phyloP scores from a whole-genome alignment of 2,888 invertebrate species.

The Erpobdella octoculata region DNA sequence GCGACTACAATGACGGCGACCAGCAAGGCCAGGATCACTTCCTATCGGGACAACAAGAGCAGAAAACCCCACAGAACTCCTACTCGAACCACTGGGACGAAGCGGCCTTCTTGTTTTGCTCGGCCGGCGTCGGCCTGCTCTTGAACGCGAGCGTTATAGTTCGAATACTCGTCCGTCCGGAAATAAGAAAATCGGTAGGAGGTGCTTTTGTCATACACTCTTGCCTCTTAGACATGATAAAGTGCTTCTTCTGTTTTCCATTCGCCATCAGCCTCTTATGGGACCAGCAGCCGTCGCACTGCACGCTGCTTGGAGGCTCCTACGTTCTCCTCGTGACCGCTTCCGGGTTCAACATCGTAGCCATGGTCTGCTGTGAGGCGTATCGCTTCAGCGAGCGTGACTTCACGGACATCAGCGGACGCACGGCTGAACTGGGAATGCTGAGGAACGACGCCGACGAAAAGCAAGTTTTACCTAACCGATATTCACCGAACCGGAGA shows the following conservation, averaged over 20 bases:
- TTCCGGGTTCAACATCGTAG: slow-evolving; percentile 51
- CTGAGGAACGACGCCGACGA: neutral
- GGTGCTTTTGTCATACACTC: slow-evolving; percentile 51
- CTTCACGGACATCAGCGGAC: slow-evolving; percentile 20
- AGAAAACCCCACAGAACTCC: neutral
- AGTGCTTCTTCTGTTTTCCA: slow-evolving; percentile 50
- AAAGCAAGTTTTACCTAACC: neutral
- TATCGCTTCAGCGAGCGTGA: slow-evolving; percentile 50
- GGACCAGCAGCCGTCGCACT: slow-evolving; percentile 43
- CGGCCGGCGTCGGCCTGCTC: slow-evolving; percentile 46
- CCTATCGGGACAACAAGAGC: neutral
- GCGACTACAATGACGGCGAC: slow-evolving; percentile 2
- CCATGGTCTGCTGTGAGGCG: slow-evolving; percentile 52
- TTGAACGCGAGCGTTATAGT: slow-evolving; percentile 46
- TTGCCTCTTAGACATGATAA: slow-evolving; percentile 48
- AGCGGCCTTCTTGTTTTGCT: slow-evolving; percentile 48
- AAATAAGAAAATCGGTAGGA: slow-evolving; percentile 46
- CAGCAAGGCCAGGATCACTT: neutral
- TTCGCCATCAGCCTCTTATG: slow-evolving; percentile 48
- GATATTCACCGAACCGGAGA: neutral
- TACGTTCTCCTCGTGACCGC: slow-evolving; percentile 50
- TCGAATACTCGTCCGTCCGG: slow-evolving; percentile 43
- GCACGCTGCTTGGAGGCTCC: slow-evolving; percentile 47
- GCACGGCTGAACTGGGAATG: neutral
- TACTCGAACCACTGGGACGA: slow-evolving; percentile 38